phyloP scores from a whole-genome alignment of 53 echinoderm and acorn worm species.

The Pentamera pediparva region DNA sequence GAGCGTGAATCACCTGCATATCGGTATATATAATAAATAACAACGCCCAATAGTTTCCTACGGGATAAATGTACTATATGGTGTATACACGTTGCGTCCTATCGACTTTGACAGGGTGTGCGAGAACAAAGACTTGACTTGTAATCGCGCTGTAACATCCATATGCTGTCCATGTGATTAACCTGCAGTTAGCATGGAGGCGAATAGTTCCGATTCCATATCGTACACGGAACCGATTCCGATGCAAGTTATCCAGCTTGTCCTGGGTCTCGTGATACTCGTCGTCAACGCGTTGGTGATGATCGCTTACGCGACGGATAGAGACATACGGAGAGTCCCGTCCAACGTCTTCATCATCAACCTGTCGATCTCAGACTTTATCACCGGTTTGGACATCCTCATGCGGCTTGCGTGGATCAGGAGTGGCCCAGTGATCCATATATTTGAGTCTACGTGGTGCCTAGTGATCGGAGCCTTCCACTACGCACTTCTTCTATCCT shows the following conservation, averaged over 20 bases:
- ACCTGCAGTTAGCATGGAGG: too few species aligned
- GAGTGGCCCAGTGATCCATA: neutral
- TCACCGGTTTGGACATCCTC: neutral
- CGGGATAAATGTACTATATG: neutral
- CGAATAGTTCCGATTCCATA: neutral
- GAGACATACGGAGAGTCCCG: slow-evolving; percentile 3
- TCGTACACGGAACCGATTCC: neutral
- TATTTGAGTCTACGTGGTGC: neutral
- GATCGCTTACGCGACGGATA: neutral
- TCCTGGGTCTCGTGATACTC: neutral
- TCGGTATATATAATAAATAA: too few species aligned
- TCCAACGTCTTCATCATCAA: neutral
- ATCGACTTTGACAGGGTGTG: too few species aligned
- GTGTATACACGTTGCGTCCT: too few species aligned
- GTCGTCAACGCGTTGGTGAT: neutral
- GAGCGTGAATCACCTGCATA: too few species aligned
- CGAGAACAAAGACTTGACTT: too few species aligned
- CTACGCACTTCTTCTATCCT: neutral
- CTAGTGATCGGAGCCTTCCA: neutral
- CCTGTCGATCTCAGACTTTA: slow-evolving; percentile 2
- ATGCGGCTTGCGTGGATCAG: neutral
- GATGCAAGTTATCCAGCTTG: neutral
- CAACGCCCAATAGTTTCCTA: too few species aligned
- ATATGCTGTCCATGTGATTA: too few species aligned
- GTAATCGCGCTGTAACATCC: too few species aligned